Conservation (phyloP, 2,888 invertebrate species). For the Spatulosminthurus flaviceps region DNA sequence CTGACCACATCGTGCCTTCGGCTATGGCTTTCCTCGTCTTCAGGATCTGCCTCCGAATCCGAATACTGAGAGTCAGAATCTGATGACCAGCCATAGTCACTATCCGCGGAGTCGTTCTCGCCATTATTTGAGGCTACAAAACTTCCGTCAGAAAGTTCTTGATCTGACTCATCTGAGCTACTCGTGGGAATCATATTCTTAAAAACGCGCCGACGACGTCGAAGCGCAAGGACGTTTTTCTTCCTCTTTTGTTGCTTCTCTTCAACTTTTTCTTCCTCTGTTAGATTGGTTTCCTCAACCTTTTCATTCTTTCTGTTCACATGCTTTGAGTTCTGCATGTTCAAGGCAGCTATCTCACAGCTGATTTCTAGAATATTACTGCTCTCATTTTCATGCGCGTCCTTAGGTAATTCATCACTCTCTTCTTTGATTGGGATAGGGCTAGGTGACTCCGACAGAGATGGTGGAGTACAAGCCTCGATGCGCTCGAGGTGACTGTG, state of each 20-base stretch:
- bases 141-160: conserved; percentile 31
- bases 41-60: conserved; percentile 28
- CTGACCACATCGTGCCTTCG: background rate
- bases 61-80: conserved; percentile 27
- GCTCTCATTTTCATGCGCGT: background rate
- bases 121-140: conserved; percentile 21
- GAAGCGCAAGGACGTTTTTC: conserved; percentile 42
- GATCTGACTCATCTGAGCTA: conserved; percentile 47
- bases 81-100: conserved; percentile 28
- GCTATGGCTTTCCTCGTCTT: background rate
- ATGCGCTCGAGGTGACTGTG: conserved; percentile 40
- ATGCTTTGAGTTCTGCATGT: background rate
- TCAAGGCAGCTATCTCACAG: background rate
- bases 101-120: conserved; percentile 22
- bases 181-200: conserved; percentile 41
- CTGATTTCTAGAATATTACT: conserved; percentile 9
- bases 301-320: conserved; percentile 37
- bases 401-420: background rate
- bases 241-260: conserved; percentile 22
- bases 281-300: conserved; percentile 27
- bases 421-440: background rate
- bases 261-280: conserved; percentile 4
- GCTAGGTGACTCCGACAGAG: background rate
- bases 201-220: conserved; percentile 46
- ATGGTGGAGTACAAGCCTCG: background rate